Evolutionary conservation across 2,797 vertebrate genomes (phyloP).

Genomic region (Gymnothorax javanicus): DNA sequence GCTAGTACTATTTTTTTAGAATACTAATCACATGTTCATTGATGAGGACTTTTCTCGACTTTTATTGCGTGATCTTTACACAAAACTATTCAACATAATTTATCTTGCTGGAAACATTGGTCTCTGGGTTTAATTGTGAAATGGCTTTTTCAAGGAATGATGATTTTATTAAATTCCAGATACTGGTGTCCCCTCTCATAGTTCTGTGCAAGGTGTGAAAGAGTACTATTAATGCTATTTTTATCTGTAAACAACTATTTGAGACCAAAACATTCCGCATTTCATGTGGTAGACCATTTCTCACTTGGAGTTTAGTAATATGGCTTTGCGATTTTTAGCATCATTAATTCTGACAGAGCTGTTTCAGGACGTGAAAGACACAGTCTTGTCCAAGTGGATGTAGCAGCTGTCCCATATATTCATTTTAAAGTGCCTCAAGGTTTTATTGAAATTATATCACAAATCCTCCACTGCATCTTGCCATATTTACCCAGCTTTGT

Average conservation of each 20-base stretch:
- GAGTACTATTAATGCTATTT: slow-evolving; percentile 43
- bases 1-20: slow-evolving; percentile 63
- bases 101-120: not conserved
- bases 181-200: slow-evolving; percentile 35
- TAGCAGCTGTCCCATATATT: not conserved
- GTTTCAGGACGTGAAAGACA: not conserved
- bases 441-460: not conserved
- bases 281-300: slow-evolving; percentile 36
- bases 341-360: slow-evolving; percentile 17
- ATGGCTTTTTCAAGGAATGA: not conserved
- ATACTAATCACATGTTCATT: slow-evolving; percentile 52
- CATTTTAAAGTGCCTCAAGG: not conserved
- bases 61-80: too few relatives aligned
- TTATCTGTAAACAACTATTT: slow-evolving; percentile 30
- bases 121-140: not conserved
- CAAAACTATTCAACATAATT: slow-evolving; percentile 36
- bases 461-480: not conserved
- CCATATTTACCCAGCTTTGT: not conserved
- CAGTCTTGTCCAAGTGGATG: not conserved
- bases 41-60: slow-evolving; percentile 31
- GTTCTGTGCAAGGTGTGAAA: not conserved
- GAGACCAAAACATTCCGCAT: slow-evolving; percentile 27
- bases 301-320: slow-evolving; percentile 43
- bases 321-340: slow-evolving; percentile 24
- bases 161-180: slow-evolving; percentile 31